Evolutionary conservation across 2,888 invertebrate genomes (phyloP).

Genomic region (Pyralis farinalis): DNA sequence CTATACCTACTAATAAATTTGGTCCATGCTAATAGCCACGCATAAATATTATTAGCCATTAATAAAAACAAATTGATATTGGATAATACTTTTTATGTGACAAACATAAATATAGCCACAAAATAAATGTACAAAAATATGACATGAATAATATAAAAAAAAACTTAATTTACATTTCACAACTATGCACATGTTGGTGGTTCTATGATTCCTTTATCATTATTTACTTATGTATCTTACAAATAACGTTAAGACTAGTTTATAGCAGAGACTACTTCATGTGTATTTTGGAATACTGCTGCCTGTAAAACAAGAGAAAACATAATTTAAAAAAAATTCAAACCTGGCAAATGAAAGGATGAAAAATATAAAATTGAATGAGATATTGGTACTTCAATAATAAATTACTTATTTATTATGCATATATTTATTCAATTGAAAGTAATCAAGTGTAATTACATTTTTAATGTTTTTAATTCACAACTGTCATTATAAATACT

Average conservation of each 20-base stretch:
- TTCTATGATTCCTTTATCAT: conserved; percentile 63
- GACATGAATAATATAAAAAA: conserved; percentile 29
- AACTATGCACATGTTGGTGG: conserved; percentile 52
- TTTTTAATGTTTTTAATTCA: conserved; percentile 49
- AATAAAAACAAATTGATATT: conserved; percentile 16
- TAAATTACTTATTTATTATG: conserved; percentile 50
- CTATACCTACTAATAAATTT: too few relatives aligned
- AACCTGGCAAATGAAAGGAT: background rate
- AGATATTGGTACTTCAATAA: conserved; percentile 44
- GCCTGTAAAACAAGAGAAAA: conserved; percentile 70
- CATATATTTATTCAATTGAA: conserved; percentile 75
- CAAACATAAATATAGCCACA: conserved; percentile 19
- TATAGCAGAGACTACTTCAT: conserved; percentile 63
- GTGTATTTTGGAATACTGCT: conserved; percentile 79
- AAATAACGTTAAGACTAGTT: conserved; percentile 61
- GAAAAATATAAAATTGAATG: conserved; percentile 8
- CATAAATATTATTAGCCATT: too few relatives aligned
- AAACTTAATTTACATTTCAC: conserved; percentile 55
- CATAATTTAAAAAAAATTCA: conserved; percentile 14
- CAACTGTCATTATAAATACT: conserved; percentile 66
- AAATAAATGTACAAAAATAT: conserved; percentile 35
- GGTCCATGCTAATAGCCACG: too few relatives aligned
- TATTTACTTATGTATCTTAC: conserved; percentile 72
- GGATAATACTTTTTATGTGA: conserved; percentile 18
- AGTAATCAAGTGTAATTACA: conserved; percentile 67